These are phyloP conservation scores for Malurus splendens DNA, from an alignment of 2,797 vertebrate genomes.

Conservation along the genomic window DNA sequence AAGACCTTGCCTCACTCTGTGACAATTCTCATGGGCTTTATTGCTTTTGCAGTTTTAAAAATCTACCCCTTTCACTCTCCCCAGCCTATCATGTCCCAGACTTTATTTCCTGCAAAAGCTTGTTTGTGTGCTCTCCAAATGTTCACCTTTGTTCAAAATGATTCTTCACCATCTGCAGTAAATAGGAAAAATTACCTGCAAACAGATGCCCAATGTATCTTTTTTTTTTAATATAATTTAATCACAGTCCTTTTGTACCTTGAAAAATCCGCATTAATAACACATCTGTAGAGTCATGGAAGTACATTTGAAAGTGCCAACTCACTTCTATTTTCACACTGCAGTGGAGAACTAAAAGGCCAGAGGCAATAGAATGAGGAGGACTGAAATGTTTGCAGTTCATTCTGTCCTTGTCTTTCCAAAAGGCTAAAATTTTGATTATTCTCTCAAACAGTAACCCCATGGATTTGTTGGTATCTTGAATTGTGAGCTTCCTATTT, in stretches of 20 bases:
- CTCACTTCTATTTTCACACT: slow-evolving; percentile 19
- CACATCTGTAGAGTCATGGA: not conserved
- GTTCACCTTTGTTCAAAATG: not conserved
- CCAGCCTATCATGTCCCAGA: not conserved
- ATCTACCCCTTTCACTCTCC: not conserved
- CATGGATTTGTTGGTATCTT: slow-evolving; percentile 4
- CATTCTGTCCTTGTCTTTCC: not conserved
- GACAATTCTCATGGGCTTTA: not conserved
- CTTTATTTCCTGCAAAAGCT: not conserved
- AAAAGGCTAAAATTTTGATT: slow-evolving; percentile 21
- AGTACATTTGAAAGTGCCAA: not conserved
- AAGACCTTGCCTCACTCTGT: not conserved
- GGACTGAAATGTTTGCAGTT: not conserved
- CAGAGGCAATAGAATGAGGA: not conserved
- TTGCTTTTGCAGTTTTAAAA: not conserved
- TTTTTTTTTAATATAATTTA: not conserved
- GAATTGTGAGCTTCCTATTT: not conserved
- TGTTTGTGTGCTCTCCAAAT: not conserved
- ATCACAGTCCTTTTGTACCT: not conserved
- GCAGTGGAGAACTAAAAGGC: not conserved
- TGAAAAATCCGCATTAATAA: slow-evolving; percentile 10
- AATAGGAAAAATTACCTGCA: not conserved
- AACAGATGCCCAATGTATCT: not conserved
- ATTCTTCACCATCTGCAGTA: not conserved
- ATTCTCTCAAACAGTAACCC: not conserved